Conservation (phyloP, 2,888 invertebrate species). For the Acrobasis consociella region DNA sequence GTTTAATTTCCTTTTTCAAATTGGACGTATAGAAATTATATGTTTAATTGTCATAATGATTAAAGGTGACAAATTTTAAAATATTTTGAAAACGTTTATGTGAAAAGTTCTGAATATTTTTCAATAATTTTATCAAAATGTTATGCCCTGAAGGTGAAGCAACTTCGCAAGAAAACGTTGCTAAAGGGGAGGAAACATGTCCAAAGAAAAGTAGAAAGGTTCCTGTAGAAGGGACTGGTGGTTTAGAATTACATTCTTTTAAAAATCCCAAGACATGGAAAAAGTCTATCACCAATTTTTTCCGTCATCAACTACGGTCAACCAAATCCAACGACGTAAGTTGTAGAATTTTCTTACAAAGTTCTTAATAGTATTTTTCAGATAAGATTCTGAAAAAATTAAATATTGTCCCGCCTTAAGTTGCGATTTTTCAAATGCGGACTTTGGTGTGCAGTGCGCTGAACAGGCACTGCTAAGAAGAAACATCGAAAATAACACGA, state of each 20-base stretch:
- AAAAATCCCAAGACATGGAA: slow-evolving; percentile 74
- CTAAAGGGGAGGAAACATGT: slow-evolving; percentile 53
- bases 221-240: slow-evolving; percentile 54
- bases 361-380: too few species aligned
- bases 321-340: slow-evolving; percentile 75
- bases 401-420: too few species aligned
- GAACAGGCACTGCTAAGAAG: too few species aligned
- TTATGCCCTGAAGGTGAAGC: slow-evolving; percentile 66
- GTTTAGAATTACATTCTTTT: slow-evolving; percentile 60
- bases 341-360: slow-evolving; percentile 7
- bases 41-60: slow-evolving; percentile 26
- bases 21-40: slow-evolving; percentile 27
- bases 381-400: too few species aligned
- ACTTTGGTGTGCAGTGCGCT: too few species aligned
- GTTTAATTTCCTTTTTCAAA: slow-evolving; percentile 38
- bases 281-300: slow-evolving; percentile 73
- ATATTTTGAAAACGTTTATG: slow-evolving; percentile 56
- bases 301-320: slow-evolving; percentile 69
- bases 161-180: slow-evolving; percentile 51
- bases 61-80: slow-evolving; percentile 35
- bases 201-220: slow-evolving; percentile 54
- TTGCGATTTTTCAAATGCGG: too few species aligned
- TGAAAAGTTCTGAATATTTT: slow-evolving; percentile 46
- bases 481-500: too few species aligned
- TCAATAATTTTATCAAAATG: slow-evolving; percentile 53